Evolutionary conservation across 2,888 invertebrate species (phyloP), one percentile per base, ranked within the genome.

Genomic region (Augiades crinisus): DNA sequence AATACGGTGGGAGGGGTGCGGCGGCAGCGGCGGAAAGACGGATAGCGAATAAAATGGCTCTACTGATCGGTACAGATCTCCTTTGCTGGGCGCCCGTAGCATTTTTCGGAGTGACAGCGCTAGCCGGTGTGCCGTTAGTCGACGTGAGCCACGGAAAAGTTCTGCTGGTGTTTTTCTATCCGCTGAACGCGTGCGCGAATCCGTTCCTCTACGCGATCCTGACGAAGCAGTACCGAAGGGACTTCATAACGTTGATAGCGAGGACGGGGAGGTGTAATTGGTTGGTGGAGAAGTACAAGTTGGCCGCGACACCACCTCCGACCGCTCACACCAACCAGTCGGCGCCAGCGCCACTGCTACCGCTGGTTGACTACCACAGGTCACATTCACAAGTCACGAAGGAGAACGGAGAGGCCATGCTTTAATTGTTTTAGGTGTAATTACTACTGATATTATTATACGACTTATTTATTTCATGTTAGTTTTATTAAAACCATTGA

Each of bases 171-270:
- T 96, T 98, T 75, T 96, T 98, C 73, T 96, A 97, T 73, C 98
- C 98, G 0, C 82, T 98, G 55, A 98, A 98, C 80, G 95, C 97
- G 0, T 97, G 96, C 73, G 96, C 97, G 30, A 97, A 98, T 83
- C 98, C 98, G 0, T 97, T 97, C 86, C 85, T 98, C 2, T 98
- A 98, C 78, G 97, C 96, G 12, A 95, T 98, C 61, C 89, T 97
- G 70, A 98, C 97, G 5, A 93, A 96, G 57, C 96, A 96, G 78
- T 97, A 96, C 72, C 91, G 96, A 33, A 91, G 93, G 61, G 96
- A 97, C 75, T 88, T 95, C 14, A 90, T 93, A 46, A 86, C 91
- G 7, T 74, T 95, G 31, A 80, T 95, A 41, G 92, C 93, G 2
- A 92, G 93, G 86, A 95, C 85, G 63, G 90, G 88, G 0, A 63